Evolutionary conservation across 2,888 invertebrate genomes (phyloP), one percentile per base, ranked within the genome.

Genomic region (Synanthedon tipuliformis): DNA sequence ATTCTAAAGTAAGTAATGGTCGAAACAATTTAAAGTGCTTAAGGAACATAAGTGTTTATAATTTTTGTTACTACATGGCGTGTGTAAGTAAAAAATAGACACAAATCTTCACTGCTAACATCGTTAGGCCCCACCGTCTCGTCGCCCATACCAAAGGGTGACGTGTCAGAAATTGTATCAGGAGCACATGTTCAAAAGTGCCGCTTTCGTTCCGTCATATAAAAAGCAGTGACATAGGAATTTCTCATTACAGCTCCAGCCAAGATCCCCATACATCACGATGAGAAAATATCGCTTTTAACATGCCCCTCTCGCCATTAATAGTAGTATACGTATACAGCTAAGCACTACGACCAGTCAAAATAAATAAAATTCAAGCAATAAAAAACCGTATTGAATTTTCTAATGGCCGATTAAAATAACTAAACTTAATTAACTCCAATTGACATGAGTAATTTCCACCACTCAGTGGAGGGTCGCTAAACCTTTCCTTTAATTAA

Each of bases 211-310:
- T 59, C 65, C 68, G 65, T 78, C 75, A 77, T 75, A 82, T 75
- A 80, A 78, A 78, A 81, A 79, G 69, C 76, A 63, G 76, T 79
- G 83, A 83, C 84, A 82, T 72, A 69, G 83, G 84, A 84, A 85
- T 84, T 85, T 85, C 84, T 84, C 84, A 85, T 85, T 85, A 84
- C 78, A 63, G 75, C 72, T 68, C 61, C 73, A 72, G 73, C 76
- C 74, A 78, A 83, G 80, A 77, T 79, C 69, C 75, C 73, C 74
- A 82, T 84, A 82, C 69, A 81, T 84, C 83, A 83, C 78, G 75
- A 80, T 79, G 80, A 71, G 73, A 73, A 82, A 83, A 83, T 81
- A 81, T 82, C 70, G 81, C 80, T 77, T 81, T 80, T 75, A 75
- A 78, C 78, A 73, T 75, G 72, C 75, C 76, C 74, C 63, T 67